Evolutionary conservation across 2,888 invertebrate genomes (phyloP).

Genomic region (Conchocele bisecta): DNA sequence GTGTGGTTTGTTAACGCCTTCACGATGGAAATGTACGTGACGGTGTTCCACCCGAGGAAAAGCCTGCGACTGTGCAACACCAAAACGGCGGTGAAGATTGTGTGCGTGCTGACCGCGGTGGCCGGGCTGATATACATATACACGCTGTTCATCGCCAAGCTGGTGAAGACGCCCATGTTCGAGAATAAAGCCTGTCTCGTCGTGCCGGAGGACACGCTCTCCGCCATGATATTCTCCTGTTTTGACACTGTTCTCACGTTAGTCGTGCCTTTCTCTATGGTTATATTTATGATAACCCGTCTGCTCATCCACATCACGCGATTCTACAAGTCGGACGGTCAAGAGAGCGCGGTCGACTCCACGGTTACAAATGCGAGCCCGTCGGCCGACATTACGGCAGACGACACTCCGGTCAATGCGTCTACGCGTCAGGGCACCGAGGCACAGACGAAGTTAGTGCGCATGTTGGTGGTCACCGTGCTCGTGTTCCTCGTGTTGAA

Average conservation of each 20-base stretch:
- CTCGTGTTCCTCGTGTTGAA: conserved; percentile 91
- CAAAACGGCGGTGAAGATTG: conserved; percentile 52
- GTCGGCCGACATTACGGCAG: not conserved
- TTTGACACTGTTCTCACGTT: conserved; percentile 90
- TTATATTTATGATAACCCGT: conserved; percentile 88
- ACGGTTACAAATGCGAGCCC: not conserved
- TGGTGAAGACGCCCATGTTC: conserved; percentile 21
- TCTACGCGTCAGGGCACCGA: conserved; percentile 45
- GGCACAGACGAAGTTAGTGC: conserved; percentile 85
- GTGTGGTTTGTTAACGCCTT: conserved; percentile 73
- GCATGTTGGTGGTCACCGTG: conserved; percentile 92
- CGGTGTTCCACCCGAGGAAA: conserved; percentile 62
- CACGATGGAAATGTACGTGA: conserved; percentile 69
- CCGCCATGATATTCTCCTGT: conserved; percentile 59
- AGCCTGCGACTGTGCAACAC: conserved; percentile 57
- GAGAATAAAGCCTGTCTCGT: conserved; percentile 48
- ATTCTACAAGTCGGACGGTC: conserved; percentile 57
- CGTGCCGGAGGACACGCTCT: conserved; percentile 41
- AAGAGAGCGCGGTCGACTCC: conserved; percentile 32
- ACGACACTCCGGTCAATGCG: not conserved
- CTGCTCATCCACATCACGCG: conserved; percentile 87
- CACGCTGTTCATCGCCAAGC: conserved; percentile 64
- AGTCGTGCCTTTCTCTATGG: conserved; percentile 88
- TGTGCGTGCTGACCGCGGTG: conserved; percentile 46
- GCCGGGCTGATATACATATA: conserved; percentile 61